phyloP scores from a whole-genome alignment of 2,888 invertebrate species.

The Didymodactylos carnosus region DNA sequence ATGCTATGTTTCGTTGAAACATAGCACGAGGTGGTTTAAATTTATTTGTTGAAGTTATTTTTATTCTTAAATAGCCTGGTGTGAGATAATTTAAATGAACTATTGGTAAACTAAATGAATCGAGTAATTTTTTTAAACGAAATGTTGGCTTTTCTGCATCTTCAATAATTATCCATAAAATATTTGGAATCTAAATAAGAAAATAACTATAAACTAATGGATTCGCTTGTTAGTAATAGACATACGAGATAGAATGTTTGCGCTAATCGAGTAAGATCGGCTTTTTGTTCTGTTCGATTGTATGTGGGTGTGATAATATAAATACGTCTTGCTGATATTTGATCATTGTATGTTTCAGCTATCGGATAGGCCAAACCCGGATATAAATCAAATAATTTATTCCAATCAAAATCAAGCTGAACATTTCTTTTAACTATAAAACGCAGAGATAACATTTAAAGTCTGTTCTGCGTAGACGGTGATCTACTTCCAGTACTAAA shows the following conservation, averaged over 20 bases:
- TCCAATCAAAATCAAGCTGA: too few species aligned
- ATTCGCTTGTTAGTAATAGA: too few species aligned
- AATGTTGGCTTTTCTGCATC: slow-evolving; percentile 52
- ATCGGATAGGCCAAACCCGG: not conserved
- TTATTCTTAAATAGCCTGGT: slow-evolving; percentile 39
- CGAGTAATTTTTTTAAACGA: slow-evolving; percentile 52
- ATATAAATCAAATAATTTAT: not conserved
- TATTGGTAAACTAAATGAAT: slow-evolving; percentile 46
- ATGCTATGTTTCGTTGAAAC: too few species aligned
- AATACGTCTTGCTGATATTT: slow-evolving; percentile 27
- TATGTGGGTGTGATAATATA: slow-evolving; percentile 49
- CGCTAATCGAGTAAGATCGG: slow-evolving; percentile 8
- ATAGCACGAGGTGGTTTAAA: too few species aligned
- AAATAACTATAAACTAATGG: not conserved
- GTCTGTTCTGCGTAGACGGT: too few species aligned
- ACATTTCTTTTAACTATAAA: too few species aligned
- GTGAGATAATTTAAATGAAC: slow-evolving; percentile 50
- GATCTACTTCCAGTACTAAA: too few species aligned
- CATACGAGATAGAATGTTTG: slow-evolving; percentile 7
- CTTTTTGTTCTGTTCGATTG: slow-evolving; percentile 6
- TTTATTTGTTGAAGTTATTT: slow-evolving; percentile 34
- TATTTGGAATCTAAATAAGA: slow-evolving; percentile 57
- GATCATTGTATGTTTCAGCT: not conserved
- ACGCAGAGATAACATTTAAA: too few species aligned
- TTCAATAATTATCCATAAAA: slow-evolving; percentile 82